Percentiles rank a stretch among this genome's conserved stretches.
phyloP scores from a whole-genome alignment of 2,888 invertebrate genomes.

The Volucella inflata region DNA sequence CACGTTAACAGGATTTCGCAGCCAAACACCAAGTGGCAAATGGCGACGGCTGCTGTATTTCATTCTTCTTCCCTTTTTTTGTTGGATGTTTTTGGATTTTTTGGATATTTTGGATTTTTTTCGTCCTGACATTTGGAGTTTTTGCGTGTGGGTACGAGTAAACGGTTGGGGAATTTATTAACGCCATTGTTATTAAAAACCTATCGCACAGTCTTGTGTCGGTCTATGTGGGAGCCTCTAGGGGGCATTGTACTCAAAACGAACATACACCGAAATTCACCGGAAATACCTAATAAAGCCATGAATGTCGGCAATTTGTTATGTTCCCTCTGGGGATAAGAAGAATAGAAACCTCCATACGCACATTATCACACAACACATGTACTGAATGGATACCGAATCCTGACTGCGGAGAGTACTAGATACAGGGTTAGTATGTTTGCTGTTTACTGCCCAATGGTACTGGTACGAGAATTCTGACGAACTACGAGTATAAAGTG shows the following conservation, averaged over 20 bases:
- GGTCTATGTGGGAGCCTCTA: background rate
- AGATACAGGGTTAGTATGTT: too few species aligned
- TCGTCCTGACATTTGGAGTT: background rate
- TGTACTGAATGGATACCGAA: slow-evolving; percentile 1
- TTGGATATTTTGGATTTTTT: background rate
- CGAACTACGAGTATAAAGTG: slow-evolving; percentile 60
- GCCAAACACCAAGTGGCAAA: slow-evolving; percentile 69
- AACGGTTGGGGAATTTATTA: slow-evolving; percentile 60
- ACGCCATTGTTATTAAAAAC: slow-evolving; percentile 61
- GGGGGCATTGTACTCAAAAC: slow-evolving; percentile 28
- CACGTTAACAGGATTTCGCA: slow-evolving; percentile 74
- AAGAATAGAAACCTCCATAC: slow-evolving; percentile 6
- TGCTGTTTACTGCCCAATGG: too few species aligned
- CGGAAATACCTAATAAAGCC: slow-evolving; percentile 58
- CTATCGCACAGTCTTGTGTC: slow-evolving; percentile 19
- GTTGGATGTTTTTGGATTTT: slow-evolving; percentile 22
- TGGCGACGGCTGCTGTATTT: slow-evolving; percentile 65
- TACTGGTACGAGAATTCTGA: background rate
- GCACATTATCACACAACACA: slow-evolving; percentile 32
- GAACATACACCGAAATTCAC: slow-evolving; percentile 30
- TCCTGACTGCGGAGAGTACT: too few species aligned
- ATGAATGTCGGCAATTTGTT: slow-evolving; percentile 61
- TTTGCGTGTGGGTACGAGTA: background rate
- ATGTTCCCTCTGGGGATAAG: slow-evolving; percentile 1
- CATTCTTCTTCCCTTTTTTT: slow-evolving; percentile 1